Evolutionary conservation across 2,113 vertebrate genomes (phyloP).

Genomic region (Rynchops niger): DNA sequence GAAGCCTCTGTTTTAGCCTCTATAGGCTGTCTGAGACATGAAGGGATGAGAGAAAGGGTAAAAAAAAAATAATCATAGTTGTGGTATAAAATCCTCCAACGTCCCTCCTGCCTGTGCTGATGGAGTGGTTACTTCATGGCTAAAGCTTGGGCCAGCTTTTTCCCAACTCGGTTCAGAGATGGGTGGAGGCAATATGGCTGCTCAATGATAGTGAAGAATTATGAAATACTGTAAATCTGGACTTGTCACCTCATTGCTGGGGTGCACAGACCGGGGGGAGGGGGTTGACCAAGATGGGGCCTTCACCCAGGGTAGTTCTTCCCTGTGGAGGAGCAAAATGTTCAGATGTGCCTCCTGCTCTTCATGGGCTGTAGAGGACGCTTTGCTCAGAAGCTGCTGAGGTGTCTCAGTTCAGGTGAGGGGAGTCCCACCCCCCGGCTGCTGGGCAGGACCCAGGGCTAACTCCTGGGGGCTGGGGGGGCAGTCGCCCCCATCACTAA

Average conservation of each 20-base stretch:
- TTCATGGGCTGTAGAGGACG: not conserved
- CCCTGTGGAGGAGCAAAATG: not conserved
- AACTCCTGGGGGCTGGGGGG: not conserved
- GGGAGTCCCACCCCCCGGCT: not conserved
- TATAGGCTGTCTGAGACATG: not conserved
- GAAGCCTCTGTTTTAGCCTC: not conserved
- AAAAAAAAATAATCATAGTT: not conserved
- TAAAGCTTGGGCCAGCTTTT: not conserved
- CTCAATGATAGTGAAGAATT: not conserved
- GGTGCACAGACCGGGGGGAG: accelerated
- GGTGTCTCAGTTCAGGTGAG: not conserved
- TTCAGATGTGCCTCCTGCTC: not conserved
- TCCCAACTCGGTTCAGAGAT: not conserved
- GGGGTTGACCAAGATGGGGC: not conserved
- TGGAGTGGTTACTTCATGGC: not conserved
- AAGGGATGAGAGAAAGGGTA: not conserved
- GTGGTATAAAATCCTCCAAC: not conserved
- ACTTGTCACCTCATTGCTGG: not conserved
- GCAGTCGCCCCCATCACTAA: not conserved
- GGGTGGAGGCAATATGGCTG: not conserved
- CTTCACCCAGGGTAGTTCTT: not conserved
- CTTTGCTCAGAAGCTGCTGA: not conserved
- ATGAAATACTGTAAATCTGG: not conserved
- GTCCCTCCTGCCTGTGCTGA: not conserved
- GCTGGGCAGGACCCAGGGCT: not conserved